These are phyloP conservation scores for Corythucha ciliata DNA, from an alignment of 2,888 invertebrate species.

Conservation along the genomic window DNA sequence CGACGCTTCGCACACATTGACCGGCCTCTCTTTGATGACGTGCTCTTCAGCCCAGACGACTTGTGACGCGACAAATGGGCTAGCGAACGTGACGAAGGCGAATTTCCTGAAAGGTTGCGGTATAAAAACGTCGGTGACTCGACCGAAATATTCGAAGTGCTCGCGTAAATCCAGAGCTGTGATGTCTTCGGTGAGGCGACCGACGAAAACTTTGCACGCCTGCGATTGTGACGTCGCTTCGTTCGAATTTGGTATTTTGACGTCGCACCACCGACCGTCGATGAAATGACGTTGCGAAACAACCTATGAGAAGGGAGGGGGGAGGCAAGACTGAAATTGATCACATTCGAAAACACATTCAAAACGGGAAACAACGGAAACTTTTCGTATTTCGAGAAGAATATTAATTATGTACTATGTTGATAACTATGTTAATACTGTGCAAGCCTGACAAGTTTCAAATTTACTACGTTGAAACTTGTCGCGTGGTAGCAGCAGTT, in stretches of 20 bases:
- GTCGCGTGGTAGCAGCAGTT: too few species aligned
- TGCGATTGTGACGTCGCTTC: slow-evolving; percentile 7
- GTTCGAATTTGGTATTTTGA: slow-evolving; percentile 73
- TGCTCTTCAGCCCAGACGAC: slow-evolving; percentile 81
- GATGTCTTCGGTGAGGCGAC: slow-evolving; percentile 86
- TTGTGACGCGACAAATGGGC: slow-evolving; percentile 81
- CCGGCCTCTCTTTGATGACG: slow-evolving; percentile 74
- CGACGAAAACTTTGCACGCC: slow-evolving; percentile 82
- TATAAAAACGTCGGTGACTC: slow-evolving; percentile 91
- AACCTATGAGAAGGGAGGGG: too few species aligned
- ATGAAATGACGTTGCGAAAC: slow-evolving; percentile 91
- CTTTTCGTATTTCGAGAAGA: too few species aligned
- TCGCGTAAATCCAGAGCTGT: slow-evolving; percentile 79
- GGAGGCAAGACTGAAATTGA: too few species aligned
- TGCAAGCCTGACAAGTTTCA: too few species aligned
- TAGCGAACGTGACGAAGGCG: slow-evolving; percentile 88
- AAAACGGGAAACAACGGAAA: too few species aligned
- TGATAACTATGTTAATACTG: too few species aligned
- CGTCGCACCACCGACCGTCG: slow-evolving; percentile 97
- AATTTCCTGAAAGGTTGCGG: slow-evolving; percentile 88
- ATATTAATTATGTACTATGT: too few species aligned
- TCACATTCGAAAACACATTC: too few species aligned
- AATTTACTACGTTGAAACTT: too few species aligned
- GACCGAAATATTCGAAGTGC: slow-evolving; percentile 82
- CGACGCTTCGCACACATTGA: slow-evolving; percentile 80